These are phyloP conservation scores for Bradypus variegatus DNA, from an alignment of 2,797 vertebrate species.

Conservation along the genomic window DNA sequence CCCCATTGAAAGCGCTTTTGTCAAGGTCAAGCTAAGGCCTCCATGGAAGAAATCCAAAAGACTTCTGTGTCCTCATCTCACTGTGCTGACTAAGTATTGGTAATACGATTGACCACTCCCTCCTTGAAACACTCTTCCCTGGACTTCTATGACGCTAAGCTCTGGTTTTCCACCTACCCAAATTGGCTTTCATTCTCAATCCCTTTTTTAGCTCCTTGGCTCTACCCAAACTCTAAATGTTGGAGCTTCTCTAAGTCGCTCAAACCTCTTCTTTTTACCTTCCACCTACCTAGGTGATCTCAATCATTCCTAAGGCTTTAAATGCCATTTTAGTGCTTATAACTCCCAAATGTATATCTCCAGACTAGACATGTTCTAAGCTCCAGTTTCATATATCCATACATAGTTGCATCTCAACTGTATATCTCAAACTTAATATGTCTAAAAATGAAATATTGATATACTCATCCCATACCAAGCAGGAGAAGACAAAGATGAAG, in stretches of 20 bases:
- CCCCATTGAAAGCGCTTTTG: background rate
- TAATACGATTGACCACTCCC: background rate
- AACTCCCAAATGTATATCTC: background rate
- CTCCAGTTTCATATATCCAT: background rate
- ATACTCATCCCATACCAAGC: background rate
- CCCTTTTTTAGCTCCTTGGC: background rate
- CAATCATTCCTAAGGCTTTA: background rate
- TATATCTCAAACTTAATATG: constrained; percentile 11
- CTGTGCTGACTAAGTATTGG: background rate
- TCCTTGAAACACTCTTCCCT: background rate
- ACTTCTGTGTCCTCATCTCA: background rate
- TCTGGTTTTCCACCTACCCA: background rate
- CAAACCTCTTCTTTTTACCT: background rate
- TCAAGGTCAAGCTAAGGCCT: background rate
- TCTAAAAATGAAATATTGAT: constrained; percentile 16
- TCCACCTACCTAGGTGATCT: background rate
- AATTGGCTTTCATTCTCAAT: background rate
- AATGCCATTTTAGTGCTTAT: background rate
- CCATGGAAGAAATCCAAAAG: background rate
- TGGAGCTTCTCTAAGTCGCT: background rate
- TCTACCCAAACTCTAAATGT: background rate
- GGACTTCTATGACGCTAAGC: background rate
- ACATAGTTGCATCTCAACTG: background rate
- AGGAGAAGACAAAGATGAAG: background rate
- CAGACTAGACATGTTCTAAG: background rate